Conservation (phyloP, 1,140 invertebrate genomes). For the Sitobion miscanthi region DNA sequence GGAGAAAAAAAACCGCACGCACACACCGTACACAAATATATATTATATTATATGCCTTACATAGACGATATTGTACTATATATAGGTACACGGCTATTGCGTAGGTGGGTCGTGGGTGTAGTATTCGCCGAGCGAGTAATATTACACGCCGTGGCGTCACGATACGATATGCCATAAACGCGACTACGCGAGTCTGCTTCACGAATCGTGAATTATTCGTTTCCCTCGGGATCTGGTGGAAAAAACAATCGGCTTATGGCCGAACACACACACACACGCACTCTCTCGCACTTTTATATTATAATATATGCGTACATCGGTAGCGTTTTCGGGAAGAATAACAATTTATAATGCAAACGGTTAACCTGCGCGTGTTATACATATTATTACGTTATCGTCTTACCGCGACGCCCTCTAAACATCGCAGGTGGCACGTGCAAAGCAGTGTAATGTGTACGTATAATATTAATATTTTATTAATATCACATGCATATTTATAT, state of each 20-base stretch:
- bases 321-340: not conserved
- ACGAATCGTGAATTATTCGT: not conserved
- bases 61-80: not conserved
- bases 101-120: not conserved
- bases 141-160: not conserved
- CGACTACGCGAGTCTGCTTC: not conserved
- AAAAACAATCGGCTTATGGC: constrained; percentile 13
- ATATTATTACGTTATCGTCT: too few species aligned
- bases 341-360: not conserved
- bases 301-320: not conserved
- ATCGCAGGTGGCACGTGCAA: too few species aligned
- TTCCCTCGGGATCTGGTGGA: not conserved
- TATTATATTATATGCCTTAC: not conserved
- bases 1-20: not conserved
- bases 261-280: not conserved
- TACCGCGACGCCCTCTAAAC: too few species aligned
- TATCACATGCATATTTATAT: too few species aligned
- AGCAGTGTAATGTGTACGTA: too few species aligned
- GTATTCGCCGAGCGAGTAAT: not conserved
- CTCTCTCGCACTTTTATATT: not conserved
- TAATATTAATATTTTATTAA: too few species aligned
- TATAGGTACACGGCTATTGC: not conserved
- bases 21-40: not conserved
- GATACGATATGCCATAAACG: not conserved
- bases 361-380: not conserved